These are phyloP conservation scores for Pelmatolapia mariae DNA, from an alignment of 2,113 vertebrate genomes.

Conservation along the genomic window DNA sequence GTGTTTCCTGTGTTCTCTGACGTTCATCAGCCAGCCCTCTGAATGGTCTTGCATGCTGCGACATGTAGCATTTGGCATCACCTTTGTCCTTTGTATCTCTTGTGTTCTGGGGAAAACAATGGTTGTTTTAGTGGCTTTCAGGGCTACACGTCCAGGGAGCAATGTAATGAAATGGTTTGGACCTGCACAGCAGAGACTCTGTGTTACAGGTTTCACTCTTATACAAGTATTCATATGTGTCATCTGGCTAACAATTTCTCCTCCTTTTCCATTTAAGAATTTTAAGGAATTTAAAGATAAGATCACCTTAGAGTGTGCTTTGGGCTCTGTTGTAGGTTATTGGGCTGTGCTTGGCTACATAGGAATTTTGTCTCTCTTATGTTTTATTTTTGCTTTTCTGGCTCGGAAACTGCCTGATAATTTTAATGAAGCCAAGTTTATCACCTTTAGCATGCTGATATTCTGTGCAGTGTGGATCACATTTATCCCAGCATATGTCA, in stretches of 20 bases:
- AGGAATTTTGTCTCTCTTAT: background rate
- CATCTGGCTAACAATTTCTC: conserved; percentile 51
- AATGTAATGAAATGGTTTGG: background rate
- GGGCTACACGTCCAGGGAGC: background rate
- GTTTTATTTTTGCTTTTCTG: background rate
- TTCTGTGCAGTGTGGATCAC: background rate
- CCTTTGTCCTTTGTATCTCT: background rate
- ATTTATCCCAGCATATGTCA: background rate
- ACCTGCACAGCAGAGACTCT: background rate
- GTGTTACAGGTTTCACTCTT: background rate
- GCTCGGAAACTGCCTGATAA: background rate
- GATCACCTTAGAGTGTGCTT: background rate
- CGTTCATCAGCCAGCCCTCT: conserved; percentile 63
- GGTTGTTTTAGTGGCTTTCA: background rate
- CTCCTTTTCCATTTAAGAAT: conserved; percentile 42
- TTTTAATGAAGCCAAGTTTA: background rate
- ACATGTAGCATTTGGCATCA: background rate
- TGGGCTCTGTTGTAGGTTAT: background rate
- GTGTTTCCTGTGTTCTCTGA: conserved; percentile 67
- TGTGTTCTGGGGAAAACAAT: conserved; percentile 9
- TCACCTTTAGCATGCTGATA: background rate
- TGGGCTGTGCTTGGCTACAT: background rate
- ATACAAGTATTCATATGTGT: background rate
- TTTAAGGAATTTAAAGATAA: background rate
- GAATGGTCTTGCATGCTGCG: conserved; percentile 67